phyloP scores from a whole-genome alignment of 2,113 vertebrate species.

The Halichoerus grypus region DNA sequence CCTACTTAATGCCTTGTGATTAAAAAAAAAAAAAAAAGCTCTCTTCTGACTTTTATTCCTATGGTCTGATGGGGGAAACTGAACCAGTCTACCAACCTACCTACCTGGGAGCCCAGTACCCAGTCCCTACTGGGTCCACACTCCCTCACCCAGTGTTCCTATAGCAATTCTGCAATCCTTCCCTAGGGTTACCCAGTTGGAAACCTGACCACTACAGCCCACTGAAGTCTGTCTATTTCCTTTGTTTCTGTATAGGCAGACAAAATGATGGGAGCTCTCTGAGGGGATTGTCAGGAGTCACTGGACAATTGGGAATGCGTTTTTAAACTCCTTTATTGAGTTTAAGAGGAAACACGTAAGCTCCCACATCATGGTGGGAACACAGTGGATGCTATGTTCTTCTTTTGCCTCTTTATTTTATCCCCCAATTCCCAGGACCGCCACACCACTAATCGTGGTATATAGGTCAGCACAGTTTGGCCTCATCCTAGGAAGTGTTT shows the following conservation, averaged over 20 bases:
- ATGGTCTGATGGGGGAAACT: neutral
- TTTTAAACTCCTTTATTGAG: neutral
- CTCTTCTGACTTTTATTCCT: neutral
- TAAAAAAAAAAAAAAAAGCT: neutral
- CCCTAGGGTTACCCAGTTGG: accelerated
- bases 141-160: neutral
- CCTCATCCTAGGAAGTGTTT: neutral
- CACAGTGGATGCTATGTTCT: neutral
- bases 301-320: neutral
- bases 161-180: accelerated
- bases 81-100: neutral
- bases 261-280: neutral
- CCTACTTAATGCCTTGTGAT: neutral
- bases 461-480: neutral
- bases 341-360: neutral
- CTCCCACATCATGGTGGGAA: neutral
- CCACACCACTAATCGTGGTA: neutral
- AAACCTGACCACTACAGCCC: neutral
- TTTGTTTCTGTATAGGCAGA: neutral
- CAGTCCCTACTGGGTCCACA: neutral
- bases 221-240: neutral
- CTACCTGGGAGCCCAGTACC: neutral
- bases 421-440: neutral
- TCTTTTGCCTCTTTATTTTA: constrained; percentile 12
- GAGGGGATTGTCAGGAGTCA: neutral